phyloP scores from a whole-genome alignment of 2,113 vertebrate genomes.

The Pelvicachromis taeniatus region DNA sequence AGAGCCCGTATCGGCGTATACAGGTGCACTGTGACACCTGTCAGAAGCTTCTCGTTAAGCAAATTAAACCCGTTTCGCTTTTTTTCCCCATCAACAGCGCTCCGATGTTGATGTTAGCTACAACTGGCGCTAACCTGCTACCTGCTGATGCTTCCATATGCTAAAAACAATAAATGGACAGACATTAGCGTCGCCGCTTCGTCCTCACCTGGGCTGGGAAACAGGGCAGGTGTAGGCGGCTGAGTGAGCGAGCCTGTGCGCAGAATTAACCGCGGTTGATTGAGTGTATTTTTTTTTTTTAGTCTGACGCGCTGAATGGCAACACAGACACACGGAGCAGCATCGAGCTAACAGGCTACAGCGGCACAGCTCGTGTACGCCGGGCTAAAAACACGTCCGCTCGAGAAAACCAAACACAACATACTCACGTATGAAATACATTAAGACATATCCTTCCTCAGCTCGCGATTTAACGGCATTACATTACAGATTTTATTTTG shows the following conservation, averaged over 20 bases:
- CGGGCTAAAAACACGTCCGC: neutral
- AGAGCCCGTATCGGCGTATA: neutral
- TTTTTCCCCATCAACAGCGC: neutral
- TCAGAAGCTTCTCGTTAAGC: neutral
- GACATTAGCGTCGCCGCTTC: neutral
- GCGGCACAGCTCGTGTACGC: neutral
- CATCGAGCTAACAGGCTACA: conserved; percentile 34
- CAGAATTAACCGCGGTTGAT: neutral
- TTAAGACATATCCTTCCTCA: conserved; percentile 55
- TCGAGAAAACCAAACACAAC: neutral
- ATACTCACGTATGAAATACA: conserved; percentile 69
- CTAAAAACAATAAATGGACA: neutral
- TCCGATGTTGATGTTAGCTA: neutral
- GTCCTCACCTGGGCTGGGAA: neutral
- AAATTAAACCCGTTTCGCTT: fast-evolving
- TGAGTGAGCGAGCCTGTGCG: no score
- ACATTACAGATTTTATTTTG: neutral
- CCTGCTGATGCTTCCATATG: neutral
- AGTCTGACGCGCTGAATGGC: neutral
- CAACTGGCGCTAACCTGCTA: neutral
- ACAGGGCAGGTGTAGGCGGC: fast-evolving
- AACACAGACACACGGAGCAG: neutral
- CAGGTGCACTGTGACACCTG: neutral
- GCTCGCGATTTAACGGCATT: neutral
- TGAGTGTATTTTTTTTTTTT: neutral